Evolutionary conservation across 1,140 invertebrate species (phyloP).

Genomic region (Drosophila tristis): DNA sequence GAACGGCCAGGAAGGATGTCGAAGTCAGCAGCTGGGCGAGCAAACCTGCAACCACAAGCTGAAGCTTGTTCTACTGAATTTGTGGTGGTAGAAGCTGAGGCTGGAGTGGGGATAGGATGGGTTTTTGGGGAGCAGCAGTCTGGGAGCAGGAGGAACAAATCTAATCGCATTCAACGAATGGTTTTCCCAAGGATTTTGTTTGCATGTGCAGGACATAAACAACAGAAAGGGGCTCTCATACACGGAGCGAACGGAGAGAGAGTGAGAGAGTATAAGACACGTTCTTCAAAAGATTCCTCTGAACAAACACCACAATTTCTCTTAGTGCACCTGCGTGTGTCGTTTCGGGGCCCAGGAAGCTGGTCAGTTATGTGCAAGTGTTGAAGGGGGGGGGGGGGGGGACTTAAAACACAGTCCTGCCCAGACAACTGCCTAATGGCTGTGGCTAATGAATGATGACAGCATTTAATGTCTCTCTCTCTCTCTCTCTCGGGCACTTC

Average conservation of each 20-base stretch:
- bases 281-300: too few species aligned
- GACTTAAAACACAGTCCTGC: conserved; percentile 50
- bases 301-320: conserved; percentile 9
- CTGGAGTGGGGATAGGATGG: not conserved
- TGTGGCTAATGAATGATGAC: conserved; percentile 81
- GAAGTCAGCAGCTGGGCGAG: conserved; percentile 39
- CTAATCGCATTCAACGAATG: conserved; percentile 52
- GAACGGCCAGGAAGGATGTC: conserved; percentile 29
- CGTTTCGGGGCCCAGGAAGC: conserved; percentile 31
- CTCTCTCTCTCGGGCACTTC: not conserved
- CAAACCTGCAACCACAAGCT: conserved; percentile 23
- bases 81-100: conserved; percentile 26
- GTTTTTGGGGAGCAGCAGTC: not conserved
- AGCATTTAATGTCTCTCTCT: conserved; percentile 64
- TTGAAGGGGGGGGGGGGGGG: conserved; percentile 3
- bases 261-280: not conserved
- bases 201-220: conserved; percentile 47
- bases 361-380: conserved; percentile 64
- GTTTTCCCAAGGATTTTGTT: conserved; percentile 42
- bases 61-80: conserved; percentile 50
- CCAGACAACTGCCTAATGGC: conserved; percentile 66
- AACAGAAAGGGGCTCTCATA: conserved; percentile 28
- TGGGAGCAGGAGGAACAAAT: conserved; percentile 26
- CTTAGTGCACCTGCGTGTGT: conserved; percentile 24
- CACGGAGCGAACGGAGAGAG: conserved; percentile 8